Evolutionary conservation across 2,113 vertebrate genomes (phyloP).

Genomic region (Mustela nigripes): DNA sequence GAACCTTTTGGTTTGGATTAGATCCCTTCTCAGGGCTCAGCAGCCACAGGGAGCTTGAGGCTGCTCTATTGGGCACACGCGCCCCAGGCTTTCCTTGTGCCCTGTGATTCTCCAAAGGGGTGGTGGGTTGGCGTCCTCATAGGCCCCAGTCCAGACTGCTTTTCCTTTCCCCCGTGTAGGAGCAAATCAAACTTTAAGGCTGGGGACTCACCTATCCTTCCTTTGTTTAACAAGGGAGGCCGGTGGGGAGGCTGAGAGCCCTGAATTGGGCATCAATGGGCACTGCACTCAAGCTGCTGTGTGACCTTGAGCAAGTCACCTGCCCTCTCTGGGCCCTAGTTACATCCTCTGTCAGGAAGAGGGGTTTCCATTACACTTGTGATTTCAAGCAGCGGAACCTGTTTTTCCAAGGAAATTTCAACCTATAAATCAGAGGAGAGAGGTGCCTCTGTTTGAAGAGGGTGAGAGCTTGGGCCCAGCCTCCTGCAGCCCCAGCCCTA

Average conservation of each 20-base stretch:
- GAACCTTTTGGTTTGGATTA: background rate
- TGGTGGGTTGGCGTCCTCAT: background rate
- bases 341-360: background rate
- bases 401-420: background rate
- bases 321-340: background rate
- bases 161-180: background rate
- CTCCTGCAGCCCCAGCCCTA: background rate
- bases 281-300: background rate
- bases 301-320: background rate
- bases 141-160: background rate
- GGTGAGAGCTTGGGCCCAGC: too few species aligned
- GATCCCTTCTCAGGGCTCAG: background rate
- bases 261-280: background rate
- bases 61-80: fast-evolving
- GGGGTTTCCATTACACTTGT: background rate
- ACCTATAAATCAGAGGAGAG: background rate
- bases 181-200: background rate
- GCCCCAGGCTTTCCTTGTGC: background rate
- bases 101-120: background rate
- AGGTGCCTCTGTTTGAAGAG: background rate
- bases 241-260: background rate
- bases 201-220: background rate
- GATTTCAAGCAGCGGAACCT: background rate
- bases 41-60: fast-evolving
- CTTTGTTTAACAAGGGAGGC: background rate